Percentiles rank a stretch among this genome's conserved stretches.
Conservation (phyloP, 1,140 invertebrate genomes). For the Sycobia sp. region DNA sequence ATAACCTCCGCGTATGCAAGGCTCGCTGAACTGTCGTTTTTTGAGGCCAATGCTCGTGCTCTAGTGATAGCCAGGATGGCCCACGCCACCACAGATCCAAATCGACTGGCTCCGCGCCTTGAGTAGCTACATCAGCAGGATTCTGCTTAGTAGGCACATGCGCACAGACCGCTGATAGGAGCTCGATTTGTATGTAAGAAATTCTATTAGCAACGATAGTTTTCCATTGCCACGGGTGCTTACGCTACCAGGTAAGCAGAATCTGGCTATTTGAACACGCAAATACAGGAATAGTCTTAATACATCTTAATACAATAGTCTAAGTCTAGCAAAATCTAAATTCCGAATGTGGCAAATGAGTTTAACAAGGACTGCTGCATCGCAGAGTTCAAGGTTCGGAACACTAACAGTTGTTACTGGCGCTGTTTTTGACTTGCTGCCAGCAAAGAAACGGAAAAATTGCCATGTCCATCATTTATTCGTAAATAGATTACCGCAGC, state of each 20-base stretch:
- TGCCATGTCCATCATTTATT: no score
- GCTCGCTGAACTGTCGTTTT: neutral
- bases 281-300: no score
- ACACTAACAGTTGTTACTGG: no score
- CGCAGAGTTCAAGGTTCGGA: no score
- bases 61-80: neutral
- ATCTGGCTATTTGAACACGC: no score
- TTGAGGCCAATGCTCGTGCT: neutral
- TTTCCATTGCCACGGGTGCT: slow-evolving; percentile 1
- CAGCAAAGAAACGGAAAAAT: no score
- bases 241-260: neutral
- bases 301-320: no score
- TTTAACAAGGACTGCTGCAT: no score
- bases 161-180: neutral
- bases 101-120: neutral
- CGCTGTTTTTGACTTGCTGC: no score
- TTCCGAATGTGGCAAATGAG: no score
- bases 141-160: neutral
- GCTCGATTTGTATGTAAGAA: neutral
- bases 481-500: no score
- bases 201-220: neutral
- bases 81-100: neutral
- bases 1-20: neutral
- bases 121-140: neutral
- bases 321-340: no score